Evolutionary conservation across 2,888 invertebrate species (phyloP).

Genomic region (Meiosimyza platycephala): DNA sequence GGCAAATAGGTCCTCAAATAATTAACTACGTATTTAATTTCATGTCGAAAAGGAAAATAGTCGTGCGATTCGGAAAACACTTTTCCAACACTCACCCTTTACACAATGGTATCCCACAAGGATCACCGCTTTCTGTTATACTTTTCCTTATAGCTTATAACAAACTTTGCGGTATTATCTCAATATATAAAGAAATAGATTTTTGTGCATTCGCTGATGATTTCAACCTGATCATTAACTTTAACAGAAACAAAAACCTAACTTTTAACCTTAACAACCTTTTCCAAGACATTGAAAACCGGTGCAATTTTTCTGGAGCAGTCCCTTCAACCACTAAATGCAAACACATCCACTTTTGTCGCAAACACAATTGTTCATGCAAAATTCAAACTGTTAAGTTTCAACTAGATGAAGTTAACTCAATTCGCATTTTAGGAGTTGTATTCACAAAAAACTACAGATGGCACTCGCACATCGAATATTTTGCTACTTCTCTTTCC

Average conservation of each 20-base stretch:
- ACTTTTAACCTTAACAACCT: constrained; percentile 2
- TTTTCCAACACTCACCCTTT: constrained; percentile 9
- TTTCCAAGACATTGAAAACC: constrained; percentile 15
- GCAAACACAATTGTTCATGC: constrained; percentile 30
- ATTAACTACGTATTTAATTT: constrained; percentile 34
- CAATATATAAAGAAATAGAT: background rate
- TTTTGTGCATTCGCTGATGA: constrained; percentile 28
- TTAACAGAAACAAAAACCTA: constrained; percentile 15
- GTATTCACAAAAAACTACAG: constrained; percentile 16
- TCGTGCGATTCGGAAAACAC: background rate
- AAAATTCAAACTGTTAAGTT: constrained; percentile 5
- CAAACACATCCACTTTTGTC: constrained; percentile 32
- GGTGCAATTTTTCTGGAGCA: constrained; percentile 35
- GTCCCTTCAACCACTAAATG: constrained; percentile 30
- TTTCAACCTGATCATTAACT: constrained; percentile 31
- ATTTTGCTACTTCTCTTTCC: no score
- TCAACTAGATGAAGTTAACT: background rate
- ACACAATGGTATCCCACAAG: constrained; percentile 23
- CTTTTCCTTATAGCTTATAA: constrained; percentile 28
- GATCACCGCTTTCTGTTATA: constrained; percentile 25
- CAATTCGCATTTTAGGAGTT: constrained; percentile 29
- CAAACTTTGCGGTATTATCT: background rate
- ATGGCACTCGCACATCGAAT: constrained; percentile 15
- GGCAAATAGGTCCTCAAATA: constrained; percentile 35
- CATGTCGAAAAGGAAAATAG: constrained; percentile 36